Base-by-base conservation (phyloP, 2,113 vertebrate genomes). In the Gopherus evgoodei region DNA sequence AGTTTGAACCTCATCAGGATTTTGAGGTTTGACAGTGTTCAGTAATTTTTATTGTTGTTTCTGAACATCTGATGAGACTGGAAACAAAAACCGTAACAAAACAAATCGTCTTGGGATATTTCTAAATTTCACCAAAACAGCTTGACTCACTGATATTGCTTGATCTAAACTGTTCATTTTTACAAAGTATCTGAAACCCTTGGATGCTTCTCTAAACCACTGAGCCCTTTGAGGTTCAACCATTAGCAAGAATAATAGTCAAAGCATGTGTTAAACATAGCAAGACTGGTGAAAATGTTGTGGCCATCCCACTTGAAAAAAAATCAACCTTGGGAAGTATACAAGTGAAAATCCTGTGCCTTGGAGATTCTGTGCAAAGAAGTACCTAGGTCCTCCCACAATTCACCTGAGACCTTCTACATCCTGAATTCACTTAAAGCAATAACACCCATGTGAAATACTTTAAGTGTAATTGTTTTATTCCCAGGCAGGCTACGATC, bases 261-360 rank as follows among this genome's bases (percentile, higher is more conserved):
- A 97, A 97, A 96, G 96, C 97, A 96, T 89, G 93, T 91, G 86
- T 95, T 95, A 94, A 96, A 92, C 93, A 90, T 94, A 97, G 95
- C 91, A 96, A 97, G 92, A 97, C 83, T 62, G 91, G 7, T 0
- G 72, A 94, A 89, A 95, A 96, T 94, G 92, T 92, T 93, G 95
- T 93, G 95, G 91, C 96, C 90, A 95, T 95, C 89, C 91, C 95
- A 95, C 93, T 95, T 97, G 88, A 95, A 95, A 96, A 96, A 96
- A 96, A 19, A 53, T 90, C 91, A 82, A 90, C 82, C 91, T 84
- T 95, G 81, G 25, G 11, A 81, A 96, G 22, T 22, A 53, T 27
- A 95, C 92, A 94, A 96, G 95, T 24, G 53, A 80, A 93, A 69
- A 95, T 93, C 95, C 96, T 16, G 62, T 75, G 95, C 95, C 19